phyloP scores from a whole-genome alignment of 2,797 vertebrate species.

The Chaetophractus vellerosus region DNA sequence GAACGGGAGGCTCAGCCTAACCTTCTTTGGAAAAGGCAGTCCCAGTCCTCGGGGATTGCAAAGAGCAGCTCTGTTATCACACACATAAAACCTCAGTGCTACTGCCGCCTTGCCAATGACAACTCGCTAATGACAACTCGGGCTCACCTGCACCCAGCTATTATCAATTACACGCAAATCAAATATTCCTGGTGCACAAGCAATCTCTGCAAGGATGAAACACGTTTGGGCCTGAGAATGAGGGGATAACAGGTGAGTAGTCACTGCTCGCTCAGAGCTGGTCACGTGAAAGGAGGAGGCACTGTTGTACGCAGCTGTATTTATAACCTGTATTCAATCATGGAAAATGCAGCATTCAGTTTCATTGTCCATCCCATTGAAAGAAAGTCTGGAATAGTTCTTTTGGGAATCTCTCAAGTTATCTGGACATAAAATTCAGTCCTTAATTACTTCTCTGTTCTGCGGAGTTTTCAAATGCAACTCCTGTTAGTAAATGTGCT shows the following conservation, averaged over 20 bases:
- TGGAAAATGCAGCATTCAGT: conserved; percentile 38
- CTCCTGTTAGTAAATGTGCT: conserved; percentile 64
- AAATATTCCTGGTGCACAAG: conserved; percentile 49
- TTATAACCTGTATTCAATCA: conserved; percentile 48
- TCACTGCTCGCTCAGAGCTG: conserved; percentile 18
- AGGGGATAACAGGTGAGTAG: background rate
- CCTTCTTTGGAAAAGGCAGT: background rate
- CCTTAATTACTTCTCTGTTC: background rate
- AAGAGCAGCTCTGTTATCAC: background rate
- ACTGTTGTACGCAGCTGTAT: conserved; percentile 45
- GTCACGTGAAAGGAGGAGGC: conserved; percentile 58
- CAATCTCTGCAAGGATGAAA: background rate
- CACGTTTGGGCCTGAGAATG: background rate
- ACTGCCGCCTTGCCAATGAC: background rate
- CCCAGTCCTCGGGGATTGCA: background rate
- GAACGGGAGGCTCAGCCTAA: background rate
- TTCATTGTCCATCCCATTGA: background rate
- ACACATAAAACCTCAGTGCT: background rate
- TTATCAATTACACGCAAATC: background rate
- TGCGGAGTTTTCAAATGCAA: conserved; percentile 6
- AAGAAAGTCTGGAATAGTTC: conserved; percentile 8
- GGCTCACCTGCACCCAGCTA: background rate
- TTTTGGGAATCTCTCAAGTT: conserved; percentile 24
- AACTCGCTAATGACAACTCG: background rate
- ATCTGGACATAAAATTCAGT: background rate